Evolutionary conservation across 2,888 invertebrate genomes (phyloP), one percentile per base, ranked within the genome.

Genomic region (Torymus texanus): DNA sequence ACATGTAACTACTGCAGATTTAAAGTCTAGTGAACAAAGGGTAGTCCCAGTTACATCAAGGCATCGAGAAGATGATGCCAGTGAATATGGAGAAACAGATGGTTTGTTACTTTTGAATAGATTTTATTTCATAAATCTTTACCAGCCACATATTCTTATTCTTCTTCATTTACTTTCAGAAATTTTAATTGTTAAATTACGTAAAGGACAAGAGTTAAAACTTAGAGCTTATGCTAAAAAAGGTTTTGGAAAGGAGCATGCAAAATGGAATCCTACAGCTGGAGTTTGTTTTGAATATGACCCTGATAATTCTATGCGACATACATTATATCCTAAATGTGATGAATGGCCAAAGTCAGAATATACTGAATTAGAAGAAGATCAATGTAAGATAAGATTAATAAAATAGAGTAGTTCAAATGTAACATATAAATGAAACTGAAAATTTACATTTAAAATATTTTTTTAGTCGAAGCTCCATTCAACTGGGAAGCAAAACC

Each of bases 321-420:
- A 99, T 88, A 99, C 99, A 2, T 92, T 98, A 55, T 98, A 93
- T 86, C 98, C 98, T 0, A 98, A 97, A 89, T 98, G 98, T 2
- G 98, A 98, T 87, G 98, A 99, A 91, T 99, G 99, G 98, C 99
- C 98, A 0, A 98, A 98, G 90, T 98, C 98, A 91, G 98, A 99
- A 92, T 97, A 97, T 89, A 95, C 97, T 12, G 97, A 98, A 90
- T 90, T 98, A 16, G 97, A 97, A 83, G 98, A 98, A 86, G 96
- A 97, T 87, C 95, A 96, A 89, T 95, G 95, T 94, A 91, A 91
- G 92, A 89, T 94, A 91, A 91, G 92, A 89, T 11, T 51, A 21
- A 56, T 66, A 67, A 67, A 76, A 75, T 61, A 2, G 13, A n/a
- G 24, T 65, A 56, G 56, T 63, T 12, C 55, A 67, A 53, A 77